Conservation (phyloP, 2,888 invertebrate species). For the Bugulina stolonifera region DNA sequence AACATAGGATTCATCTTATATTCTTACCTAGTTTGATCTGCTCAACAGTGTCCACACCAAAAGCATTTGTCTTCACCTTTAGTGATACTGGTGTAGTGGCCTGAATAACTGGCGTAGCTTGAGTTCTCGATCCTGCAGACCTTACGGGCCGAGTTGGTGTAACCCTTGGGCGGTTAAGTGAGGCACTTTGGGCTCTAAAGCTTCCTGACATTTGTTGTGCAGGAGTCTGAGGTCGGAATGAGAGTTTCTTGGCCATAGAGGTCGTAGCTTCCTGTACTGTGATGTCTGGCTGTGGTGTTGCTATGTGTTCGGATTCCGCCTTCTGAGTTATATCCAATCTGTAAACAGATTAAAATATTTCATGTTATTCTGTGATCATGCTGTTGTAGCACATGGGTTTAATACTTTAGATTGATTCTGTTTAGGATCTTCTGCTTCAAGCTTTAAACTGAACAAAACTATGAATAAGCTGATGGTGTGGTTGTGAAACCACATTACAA, state of each 20-base stretch:
- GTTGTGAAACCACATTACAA: no score
- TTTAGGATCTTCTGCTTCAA: no score
- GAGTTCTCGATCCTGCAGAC: conserved; percentile 5
- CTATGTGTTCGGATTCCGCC: no score
- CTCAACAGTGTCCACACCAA: background rate
- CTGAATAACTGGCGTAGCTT: background rate
- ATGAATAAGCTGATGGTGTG: no score
- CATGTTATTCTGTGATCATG: no score
- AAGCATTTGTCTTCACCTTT: background rate
- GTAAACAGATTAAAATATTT: no score
- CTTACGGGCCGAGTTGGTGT: conserved; percentile 5
- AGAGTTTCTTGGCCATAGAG: background rate
- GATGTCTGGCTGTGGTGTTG: background rate
- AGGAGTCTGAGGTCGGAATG: background rate
- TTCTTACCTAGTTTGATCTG: background rate
- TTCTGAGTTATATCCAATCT: no score
- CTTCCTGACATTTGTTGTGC: conserved; percentile 12
- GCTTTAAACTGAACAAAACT: no score
- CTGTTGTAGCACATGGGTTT: no score
- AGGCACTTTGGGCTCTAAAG: conserved; percentile 23
- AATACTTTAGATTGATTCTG: no score
- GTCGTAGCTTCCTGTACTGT: background rate
- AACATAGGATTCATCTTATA: no score
- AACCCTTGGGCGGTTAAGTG: background rate
- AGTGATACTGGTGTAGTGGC: background rate